Evolutionary conservation across 1,140 invertebrate genomes (phyloP), one percentile per base, ranked within the genome.

Genomic region (Drosophila eugracilis): DNA sequence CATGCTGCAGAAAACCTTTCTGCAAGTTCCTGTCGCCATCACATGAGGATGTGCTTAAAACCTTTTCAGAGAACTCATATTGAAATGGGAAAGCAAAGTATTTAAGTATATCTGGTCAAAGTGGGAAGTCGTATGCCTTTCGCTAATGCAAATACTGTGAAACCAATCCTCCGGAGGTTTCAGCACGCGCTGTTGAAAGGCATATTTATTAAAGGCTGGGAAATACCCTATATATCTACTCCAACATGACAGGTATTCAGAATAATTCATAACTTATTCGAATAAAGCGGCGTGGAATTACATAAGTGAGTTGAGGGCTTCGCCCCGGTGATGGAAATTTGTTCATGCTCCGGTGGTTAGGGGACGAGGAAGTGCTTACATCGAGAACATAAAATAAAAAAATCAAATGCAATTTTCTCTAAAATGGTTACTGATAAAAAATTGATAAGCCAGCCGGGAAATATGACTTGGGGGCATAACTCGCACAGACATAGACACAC

Each of bases 391-490:
- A 39, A 14, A 15, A 47, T 2, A 71, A 78, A 78, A 86, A 78
- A 89, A 58, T 69, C 62, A 78, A 88, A 88, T 88, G 83, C 83
- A 88, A 88, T 88, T 88, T 88, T 66, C 66, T 73, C 54, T 49
- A 88, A 88, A 89, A 83, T 78, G 58, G 84, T 88, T 84, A 83
- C 83, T 88, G 75, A 89, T 88, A 47, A 88, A 88, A 88, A 78
- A 88, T 88, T 89, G 75, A 88, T 88, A 80, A 60, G 47, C 50
- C 58, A 57, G 47, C 58, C 24, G 39, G 55, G 34, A 34, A 36
- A 44, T 49, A 58, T 44, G 30, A 19, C 37, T 55, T 22, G 30
- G 26, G 39, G 47, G 55, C 24, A 49, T 47, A 55, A 17, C 48
- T 32, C 32, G 58, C 48, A 24, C 24, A 39, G 30, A 52, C 45